Conservation (phyloP, 2,888 invertebrate species). For the Mylabris sibirica region DNA sequence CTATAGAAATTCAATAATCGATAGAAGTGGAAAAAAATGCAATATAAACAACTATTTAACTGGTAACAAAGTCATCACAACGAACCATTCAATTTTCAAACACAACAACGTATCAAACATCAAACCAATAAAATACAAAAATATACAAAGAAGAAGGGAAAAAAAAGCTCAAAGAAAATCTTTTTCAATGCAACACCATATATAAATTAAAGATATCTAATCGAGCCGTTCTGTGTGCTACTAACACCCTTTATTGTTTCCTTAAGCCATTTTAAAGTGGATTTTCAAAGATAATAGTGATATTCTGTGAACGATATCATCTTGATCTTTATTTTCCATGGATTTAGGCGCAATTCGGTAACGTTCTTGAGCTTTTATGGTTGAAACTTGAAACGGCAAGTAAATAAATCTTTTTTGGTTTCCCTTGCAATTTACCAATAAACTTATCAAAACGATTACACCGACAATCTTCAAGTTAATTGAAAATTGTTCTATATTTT, state of each 20-base stretch:
- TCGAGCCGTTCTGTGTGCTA: neutral
- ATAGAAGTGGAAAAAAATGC: neutral
- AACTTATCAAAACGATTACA: neutral
- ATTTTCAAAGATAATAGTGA: neutral
- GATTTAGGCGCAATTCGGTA: neutral
- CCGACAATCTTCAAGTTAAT: neutral
- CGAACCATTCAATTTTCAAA: neutral
- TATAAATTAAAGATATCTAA: constrained; percentile 8
- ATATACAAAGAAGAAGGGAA: neutral
- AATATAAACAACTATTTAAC: neutral
- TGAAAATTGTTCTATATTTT: too few relatives aligned
- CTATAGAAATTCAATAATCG: constrained; percentile 1
- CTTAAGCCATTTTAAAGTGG: neutral
- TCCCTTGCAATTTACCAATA: neutral
- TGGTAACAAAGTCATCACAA: neutral
- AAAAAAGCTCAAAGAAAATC: neutral
- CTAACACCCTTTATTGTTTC: constrained; percentile 8
- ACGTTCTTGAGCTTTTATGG: neutral
- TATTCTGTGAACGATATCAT: constrained; percentile 4
- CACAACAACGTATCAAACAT: neutral
- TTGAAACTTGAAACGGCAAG: neutral
- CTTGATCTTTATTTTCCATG: neutral
- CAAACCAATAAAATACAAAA: neutral
- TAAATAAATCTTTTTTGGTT: neutral
- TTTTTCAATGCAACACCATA: neutral